A percentile compares a stretch with the other conserved stretches of the same genome.
phyloP scores from a whole-genome alignment of 2,113 vertebrate genomes.

The Pyrgilauda ruficollis region DNA sequence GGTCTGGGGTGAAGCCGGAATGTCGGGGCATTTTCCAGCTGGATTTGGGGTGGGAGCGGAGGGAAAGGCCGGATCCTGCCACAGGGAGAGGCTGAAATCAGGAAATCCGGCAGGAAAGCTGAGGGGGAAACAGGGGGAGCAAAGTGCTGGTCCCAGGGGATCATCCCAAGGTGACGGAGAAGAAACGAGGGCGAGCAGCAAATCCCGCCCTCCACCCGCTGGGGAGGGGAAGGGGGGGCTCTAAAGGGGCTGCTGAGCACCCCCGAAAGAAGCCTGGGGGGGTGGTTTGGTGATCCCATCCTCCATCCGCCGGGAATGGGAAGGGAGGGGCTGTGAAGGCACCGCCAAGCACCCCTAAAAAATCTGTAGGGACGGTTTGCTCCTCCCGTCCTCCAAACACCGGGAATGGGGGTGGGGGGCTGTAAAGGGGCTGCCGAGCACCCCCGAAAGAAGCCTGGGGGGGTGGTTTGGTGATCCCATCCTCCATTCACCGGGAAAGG shows the following conservation, averaged over 20 bases:
- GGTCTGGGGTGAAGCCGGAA: fast-evolving
- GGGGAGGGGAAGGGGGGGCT: neutral
- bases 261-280: fast-evolving
- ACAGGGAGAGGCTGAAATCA: neutral
- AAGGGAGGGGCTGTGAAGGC: too few species aligned
- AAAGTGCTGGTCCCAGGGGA: neutral
- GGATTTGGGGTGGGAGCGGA: neutral
- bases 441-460: fast-evolving
- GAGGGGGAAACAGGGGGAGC: neutral
- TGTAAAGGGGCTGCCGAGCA: neutral
- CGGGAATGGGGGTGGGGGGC: neutral
- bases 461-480: neutral
- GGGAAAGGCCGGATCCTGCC: neutral
- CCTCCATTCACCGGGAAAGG: neutral
- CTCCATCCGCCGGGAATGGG: neutral
- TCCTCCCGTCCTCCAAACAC: neutral
- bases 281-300: neutral
- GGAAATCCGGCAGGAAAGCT: neutral
- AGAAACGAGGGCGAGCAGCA: neutral
- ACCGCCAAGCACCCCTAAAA: fast-evolving
- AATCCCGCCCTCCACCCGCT: fast-evolving
- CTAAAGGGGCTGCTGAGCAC: neutral
- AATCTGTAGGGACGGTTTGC: neutral
- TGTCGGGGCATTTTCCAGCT: neutral
- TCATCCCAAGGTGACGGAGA: fast-evolving